Base-by-base conservation (phyloP, 2,888 invertebrate genomes). In the Stramonita haemastoma region DNA sequence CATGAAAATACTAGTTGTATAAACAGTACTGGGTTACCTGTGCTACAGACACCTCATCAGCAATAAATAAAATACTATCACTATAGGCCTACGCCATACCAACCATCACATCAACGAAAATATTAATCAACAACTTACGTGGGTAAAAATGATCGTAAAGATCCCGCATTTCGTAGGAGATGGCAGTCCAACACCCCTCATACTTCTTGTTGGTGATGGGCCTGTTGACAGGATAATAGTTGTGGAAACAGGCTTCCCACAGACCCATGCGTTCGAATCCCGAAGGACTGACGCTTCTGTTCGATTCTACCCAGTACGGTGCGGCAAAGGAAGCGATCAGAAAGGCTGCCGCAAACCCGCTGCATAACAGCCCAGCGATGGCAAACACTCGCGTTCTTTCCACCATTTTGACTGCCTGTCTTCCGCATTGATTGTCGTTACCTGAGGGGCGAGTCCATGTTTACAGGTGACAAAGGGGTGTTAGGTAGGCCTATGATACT, bases 231-330 rank as follows among this genome's bases (percentile, higher is more conserved):
- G 81, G 83, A 36, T 84, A 84, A 70, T 88, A 98, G 84, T 98
- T 97, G 93, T 97, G 97, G 94, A 99, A 98, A 95, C 99, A 99
- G 8, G 98, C 98, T 96, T 98, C 98, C 99, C 99, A 99, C 73
- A 99, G 96, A 60, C 99, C 99, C 97, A 99, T 96, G 93, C 98
- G 97, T 94, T 98, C 98, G 94, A 99, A 97, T 4, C 29, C 98
- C 88, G 46, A 90, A 34, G 70, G 98, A 77, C 81, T 91, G 92
- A 83, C 93, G 90, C 34, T 93, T 92, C 79, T 93, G 90, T 34
- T 90, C 87, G 87, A 91, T 87, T 94, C 94, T 36, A 94, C 90
- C 94, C 94, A 94, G 90, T 93, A 91, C 5, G 94, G 92, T 4
- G 94, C 93, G 15, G 94, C 91, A 90, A 94, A 94, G 13, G 93